Conservation (phyloP, 2,113 vertebrate genomes). For the Hymenochirus boettgeri region DNA sequence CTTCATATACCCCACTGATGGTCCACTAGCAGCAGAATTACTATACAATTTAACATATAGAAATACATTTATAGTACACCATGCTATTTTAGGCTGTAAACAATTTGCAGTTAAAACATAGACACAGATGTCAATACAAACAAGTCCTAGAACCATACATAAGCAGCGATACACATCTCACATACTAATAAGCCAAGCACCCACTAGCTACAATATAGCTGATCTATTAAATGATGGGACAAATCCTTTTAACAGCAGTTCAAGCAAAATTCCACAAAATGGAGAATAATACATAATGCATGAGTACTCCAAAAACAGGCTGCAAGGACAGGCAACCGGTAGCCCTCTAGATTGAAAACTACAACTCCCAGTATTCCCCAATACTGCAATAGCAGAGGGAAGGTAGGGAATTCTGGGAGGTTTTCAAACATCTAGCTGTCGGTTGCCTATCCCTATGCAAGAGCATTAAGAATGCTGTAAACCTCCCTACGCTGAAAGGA, state of each 20-base stretch:
- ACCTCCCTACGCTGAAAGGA: too few species aligned
- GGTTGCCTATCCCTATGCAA: too few species aligned
- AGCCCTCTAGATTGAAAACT: too few species aligned
- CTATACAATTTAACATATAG: conserved; percentile 23
- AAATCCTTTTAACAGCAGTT: neutral
- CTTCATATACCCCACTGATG: neutral
- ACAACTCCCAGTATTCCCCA: neutral
- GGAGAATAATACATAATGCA: conserved; percentile 5
- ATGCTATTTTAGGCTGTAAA: conserved; percentile 24
- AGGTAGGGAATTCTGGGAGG: too few species aligned
- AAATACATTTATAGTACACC: conserved; percentile 23
- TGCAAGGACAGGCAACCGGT: too few species aligned
- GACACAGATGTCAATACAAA: conserved; percentile 20
- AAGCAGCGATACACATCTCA: conserved; percentile 22
- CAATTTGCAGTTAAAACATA: conserved; percentile 26
- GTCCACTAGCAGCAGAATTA: conserved; percentile 5
- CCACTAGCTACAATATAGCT: conserved; percentile 8
- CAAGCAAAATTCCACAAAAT: neutral
- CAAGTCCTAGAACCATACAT: conserved; percentile 2
- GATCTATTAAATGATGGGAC: neutral
- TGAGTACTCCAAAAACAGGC: conserved; percentile 11
- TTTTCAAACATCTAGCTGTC: too few species aligned
- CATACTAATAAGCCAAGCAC: conserved; percentile 15
- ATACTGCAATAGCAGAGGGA: too few species aligned
- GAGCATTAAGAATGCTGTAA: neutral